Evolutionary conservation across 2,113 vertebrate species (phyloP).

Genomic region (Leptodactylus fuscus): DNA sequence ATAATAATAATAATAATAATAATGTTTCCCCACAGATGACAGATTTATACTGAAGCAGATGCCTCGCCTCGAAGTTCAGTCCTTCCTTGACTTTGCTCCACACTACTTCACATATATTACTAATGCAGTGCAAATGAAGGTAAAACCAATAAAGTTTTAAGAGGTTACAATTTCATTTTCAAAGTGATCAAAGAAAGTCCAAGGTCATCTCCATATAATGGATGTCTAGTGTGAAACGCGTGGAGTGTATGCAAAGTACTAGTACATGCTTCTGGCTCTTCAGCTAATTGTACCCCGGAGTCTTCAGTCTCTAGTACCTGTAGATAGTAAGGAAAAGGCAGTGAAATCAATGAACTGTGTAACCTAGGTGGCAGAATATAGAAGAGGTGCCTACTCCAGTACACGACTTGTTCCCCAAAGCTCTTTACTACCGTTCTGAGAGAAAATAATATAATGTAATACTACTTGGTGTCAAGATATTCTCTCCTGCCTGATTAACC

Average conservation of each 20-base stretch:
- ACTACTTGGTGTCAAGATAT: no score
- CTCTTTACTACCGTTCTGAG: not conserved
- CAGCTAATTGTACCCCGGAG: not conserved
- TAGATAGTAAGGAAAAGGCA: not conserved
- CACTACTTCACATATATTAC: constrained; percentile 97
- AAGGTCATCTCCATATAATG: no score
- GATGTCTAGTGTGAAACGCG: not conserved
- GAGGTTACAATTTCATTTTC: no score
- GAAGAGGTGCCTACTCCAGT: not conserved
- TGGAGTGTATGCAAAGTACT: not conserved
- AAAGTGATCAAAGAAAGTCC: not conserved
- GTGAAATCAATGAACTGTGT: not conserved
- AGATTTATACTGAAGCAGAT: constrained; percentile 99
- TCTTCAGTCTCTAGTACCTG: not conserved
- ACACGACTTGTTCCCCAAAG: not conserved
- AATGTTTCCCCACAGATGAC: constrained; percentile 80
- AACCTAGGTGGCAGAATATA: not conserved
- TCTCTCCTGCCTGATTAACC: no score
- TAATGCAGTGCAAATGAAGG: constrained; percentile 95
- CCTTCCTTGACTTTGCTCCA: constrained; percentile 96
- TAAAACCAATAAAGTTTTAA: constrained; percentile 63
- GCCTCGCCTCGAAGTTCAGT: constrained; percentile 97
- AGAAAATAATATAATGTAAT: not conserved
- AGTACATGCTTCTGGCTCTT: not conserved
- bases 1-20: no score